Conservation (phyloP, 1,140 invertebrate genomes). For the Macrosteles quadrilineatus region DNA sequence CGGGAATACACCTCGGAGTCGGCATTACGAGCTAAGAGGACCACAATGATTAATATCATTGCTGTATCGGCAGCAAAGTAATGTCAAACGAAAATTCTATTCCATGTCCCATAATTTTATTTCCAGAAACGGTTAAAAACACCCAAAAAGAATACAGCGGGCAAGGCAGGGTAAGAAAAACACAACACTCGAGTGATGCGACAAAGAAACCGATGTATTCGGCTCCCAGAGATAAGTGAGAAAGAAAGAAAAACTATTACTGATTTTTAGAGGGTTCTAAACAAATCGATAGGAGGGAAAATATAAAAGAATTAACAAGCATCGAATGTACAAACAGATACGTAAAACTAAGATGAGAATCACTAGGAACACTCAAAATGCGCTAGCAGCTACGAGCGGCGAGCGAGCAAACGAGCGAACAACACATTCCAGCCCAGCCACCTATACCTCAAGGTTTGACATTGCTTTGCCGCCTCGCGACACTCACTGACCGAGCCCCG, state of each 20-base stretch:
- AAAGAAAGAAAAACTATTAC: constrained; percentile 31
- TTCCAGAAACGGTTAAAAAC: constrained; percentile 16
- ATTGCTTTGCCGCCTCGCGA: constrained; percentile 44
- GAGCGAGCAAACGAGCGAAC: constrained; percentile 15
- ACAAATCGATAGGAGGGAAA: constrained; percentile 28
- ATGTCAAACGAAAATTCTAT: constrained; percentile 48
- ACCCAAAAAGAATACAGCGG: constrained; percentile 16
- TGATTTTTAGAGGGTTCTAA: constrained; percentile 7
- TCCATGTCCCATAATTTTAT: constrained; percentile 22
- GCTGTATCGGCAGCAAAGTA: constrained; percentile 44
- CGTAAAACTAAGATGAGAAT: constrained; percentile 23
- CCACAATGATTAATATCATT: constrained; percentile 33
- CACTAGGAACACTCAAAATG: constrained; percentile 27
- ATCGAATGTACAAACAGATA: constrained; percentile 36
- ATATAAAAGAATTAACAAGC: constrained; percentile 32
- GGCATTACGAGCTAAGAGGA: constrained; percentile 5
- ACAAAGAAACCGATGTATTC: neutral
- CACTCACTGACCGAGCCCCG: constrained; percentile 3
- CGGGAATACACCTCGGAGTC: neutral
- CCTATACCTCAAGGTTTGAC: constrained; percentile 39
- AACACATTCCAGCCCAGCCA: constrained; percentile 33
- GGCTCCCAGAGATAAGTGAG: constrained; percentile 4
- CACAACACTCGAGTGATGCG: neutral
- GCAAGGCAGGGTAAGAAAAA: constrained; percentile 8
- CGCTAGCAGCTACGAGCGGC: constrained; percentile 27